Percentiles rank a stretch among this genome's conserved stretches.
Evolutionary conservation across 2,888 invertebrate species (phyloP).

Genomic region (Sphinx pinastri): DNA sequence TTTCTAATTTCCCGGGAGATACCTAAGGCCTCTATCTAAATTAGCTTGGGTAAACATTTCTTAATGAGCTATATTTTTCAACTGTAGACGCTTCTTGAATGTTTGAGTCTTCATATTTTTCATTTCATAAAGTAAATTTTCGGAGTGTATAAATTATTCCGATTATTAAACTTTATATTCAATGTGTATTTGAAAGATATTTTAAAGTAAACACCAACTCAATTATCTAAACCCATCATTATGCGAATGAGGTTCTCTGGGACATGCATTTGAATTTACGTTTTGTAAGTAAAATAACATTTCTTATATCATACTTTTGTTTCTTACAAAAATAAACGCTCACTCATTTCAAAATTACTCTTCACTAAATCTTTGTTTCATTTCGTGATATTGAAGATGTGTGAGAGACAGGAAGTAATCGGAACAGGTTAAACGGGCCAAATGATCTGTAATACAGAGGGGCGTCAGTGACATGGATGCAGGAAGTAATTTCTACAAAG

Average conservation of each 20-base stretch:
- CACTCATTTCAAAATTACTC: background rate
- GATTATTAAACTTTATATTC: constrained; percentile 28
- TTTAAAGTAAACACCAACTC: background rate
- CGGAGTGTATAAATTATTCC: constrained; percentile 30
- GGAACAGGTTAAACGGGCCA: constrained; percentile 48
- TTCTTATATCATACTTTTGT: background rate
- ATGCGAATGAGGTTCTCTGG: background rate
- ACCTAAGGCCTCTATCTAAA: constrained; percentile 69
- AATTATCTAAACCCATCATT: no score
- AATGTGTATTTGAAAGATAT: constrained; percentile 24
- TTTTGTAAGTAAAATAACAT: background rate
- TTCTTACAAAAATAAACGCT: background rate
- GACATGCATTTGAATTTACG: background rate
- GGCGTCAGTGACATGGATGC: constrained; percentile 61
- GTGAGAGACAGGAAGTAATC: constrained; percentile 45
- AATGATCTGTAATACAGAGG: constrained; percentile 53
- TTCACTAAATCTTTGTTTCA: background rate
- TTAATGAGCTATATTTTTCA: constrained; percentile 75
- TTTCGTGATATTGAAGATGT: constrained; percentile 8
- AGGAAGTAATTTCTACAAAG: constrained; percentile 71
- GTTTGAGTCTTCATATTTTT: constrained; percentile 59
- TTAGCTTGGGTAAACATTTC: constrained; percentile 76
- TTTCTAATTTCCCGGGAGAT: constrained; percentile 74
- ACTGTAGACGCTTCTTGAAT: constrained; percentile 59
- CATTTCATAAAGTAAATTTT: constrained; percentile 48